phyloP scores from a whole-genome alignment of 2,113 vertebrate genomes.

The Rhinichthys klamathensis region DNA sequence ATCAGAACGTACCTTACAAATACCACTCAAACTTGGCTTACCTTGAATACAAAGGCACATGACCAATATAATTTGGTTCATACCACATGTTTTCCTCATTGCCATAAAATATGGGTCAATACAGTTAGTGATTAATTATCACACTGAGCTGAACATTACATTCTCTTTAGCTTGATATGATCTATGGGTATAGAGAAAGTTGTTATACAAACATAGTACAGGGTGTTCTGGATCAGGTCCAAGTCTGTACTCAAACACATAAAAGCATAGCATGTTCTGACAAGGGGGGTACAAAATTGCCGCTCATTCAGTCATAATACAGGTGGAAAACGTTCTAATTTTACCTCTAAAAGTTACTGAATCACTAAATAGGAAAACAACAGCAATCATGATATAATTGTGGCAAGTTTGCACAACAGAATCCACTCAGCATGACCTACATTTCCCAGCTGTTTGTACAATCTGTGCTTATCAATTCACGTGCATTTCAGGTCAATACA shows the following conservation, averaged over 20 bases:
- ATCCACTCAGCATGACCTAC: slow-evolving; percentile 12
- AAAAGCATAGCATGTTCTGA: not conserved
- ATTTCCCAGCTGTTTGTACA: slow-evolving; percentile 7
- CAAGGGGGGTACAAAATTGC: not conserved
- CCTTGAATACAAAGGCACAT: not conserved
- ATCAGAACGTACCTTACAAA: not conserved
- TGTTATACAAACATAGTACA: not conserved
- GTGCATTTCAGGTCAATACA: not conserved
- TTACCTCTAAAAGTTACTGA: not conserved
- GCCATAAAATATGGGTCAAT: not conserved
- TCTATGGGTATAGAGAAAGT: not conserved
- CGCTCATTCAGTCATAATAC: not conserved
- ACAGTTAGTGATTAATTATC: not conserved
- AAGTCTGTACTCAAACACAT: not conserved
- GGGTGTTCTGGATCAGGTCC: not conserved
- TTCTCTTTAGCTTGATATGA: not conserved
- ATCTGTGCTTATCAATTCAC: slow-evolving; percentile 10
- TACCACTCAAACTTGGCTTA: not conserved
- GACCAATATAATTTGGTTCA: not conserved
- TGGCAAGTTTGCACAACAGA: not conserved
- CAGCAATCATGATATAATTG: not conserved
- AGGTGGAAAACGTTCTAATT: not conserved
- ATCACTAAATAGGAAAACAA: not conserved
- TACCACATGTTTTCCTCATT: not conserved
- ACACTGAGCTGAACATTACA: not conserved